Base-by-base conservation (phyloP, 1,140 invertebrate genomes). In the Zaprionus taronus region DNA sequence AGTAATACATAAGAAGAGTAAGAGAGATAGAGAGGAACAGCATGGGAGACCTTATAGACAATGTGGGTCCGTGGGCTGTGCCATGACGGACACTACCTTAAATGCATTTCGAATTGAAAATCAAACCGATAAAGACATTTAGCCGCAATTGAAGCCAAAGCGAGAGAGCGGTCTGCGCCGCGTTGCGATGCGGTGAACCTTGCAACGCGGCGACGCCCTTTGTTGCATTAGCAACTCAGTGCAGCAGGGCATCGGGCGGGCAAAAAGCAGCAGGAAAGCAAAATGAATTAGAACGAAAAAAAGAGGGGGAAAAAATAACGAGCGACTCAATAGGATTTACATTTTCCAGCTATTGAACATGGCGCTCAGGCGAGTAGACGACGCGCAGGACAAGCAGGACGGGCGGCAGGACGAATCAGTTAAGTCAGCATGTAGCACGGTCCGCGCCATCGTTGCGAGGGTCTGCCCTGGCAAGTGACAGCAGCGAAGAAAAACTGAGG, bases 311-410 rank as follows among this genome's bases (percentile, higher is more conserved):
- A 77, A 79, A 63, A 65, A 63, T 49, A 67, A 53, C 60, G 76
- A 75, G 47, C 81, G 65, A 90, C 71, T 89, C 81, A 89, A 90
- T 90, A 65, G 76, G 84, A 89, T 89, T 89, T 89, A 89, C 84
- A 89, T 89, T 89, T 89, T 89, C 84, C 84, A 90, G 84, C 84
- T 90, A 89, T 89, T 89, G 84, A 89, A 76, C 84, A 87, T 56
- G 31, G 81, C 68, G 61, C 57, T 75, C 61, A 72, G 55, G n/a
- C 9, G 26, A 64, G 41, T 17, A 14, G 22, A 24, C 36, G 38
- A 44, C 38, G 15, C 15, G 41, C 6, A 5, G 41, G 41, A 44
- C n/a, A n/a, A 17, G 3, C 41, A 7, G 38, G 38, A 41, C 38
- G n/a, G 2, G 41, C 41, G 6, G 41, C n/a, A 20, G 41, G 41